Evolutionary conservation across 2,888 invertebrate genomes (phyloP), one percentile per base, ranked within the genome.

Genomic region (Argyresthia goedartella): DNA sequence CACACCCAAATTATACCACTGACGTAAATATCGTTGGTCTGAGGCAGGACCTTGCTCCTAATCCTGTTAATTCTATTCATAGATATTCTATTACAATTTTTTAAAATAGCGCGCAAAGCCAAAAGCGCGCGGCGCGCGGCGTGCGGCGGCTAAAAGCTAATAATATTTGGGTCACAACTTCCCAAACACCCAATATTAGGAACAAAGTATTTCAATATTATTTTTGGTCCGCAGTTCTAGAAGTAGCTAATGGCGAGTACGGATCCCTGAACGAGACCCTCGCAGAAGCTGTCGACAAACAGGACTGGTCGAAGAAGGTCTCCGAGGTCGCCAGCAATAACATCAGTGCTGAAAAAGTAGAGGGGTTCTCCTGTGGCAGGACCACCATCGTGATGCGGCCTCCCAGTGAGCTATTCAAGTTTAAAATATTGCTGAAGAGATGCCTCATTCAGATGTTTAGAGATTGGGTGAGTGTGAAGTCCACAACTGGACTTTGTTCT

Each of bases 211-310:
- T 25, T 25, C 25, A 6, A 25, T 25, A 4, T 25, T 25, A 25
- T 25, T 6, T 25, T 25, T 25, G 6, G 3, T 61, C 76, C 81
- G 11, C 77, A 95, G 95, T 96, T 69, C 81, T 97, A 69, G 97
- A 97, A 80, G 93, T 97, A 53, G 93, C 95, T 0, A 93, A 90
- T 60, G 93, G 94, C 0, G 97, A 97, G 69, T 94, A 94, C 68
- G 97, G 97, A 0, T 89, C 94, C 60, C 91, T 91, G 63, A 92
- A 91, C 48, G 88, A 91, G n/a, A 74, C 88, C 15, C 71, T 96
- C 52, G 87, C 90, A 0, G 79, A 87, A 41, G 89, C 90, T 7
- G 88, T 91, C 0, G 75, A 75, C 35, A 82, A 81, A 55, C 67
- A 73, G 0, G 76, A 85, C 11, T 90, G 89, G 90, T 75, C 85